Conservation (phyloP, 2,113 vertebrate genomes). For the Sphaerodactylus townsendi region DNA sequence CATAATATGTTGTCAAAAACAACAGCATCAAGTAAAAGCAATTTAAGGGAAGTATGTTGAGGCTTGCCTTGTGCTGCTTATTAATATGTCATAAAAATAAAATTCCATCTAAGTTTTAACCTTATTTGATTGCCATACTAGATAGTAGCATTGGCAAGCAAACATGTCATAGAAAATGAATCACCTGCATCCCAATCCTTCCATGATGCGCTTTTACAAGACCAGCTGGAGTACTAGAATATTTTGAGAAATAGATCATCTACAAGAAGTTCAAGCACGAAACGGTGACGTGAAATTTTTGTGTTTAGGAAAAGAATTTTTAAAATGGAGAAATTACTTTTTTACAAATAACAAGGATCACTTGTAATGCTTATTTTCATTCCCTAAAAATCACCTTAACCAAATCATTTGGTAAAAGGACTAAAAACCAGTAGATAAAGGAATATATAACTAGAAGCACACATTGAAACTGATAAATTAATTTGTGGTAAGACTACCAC, state of each 20-base stretch:
- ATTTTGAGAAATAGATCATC: neutral
- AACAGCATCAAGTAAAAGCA: neutral
- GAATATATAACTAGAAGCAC: neutral
- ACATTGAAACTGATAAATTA: neutral
- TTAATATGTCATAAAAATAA: constrained; percentile 2
- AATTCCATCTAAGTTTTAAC: neutral
- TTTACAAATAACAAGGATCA: neutral
- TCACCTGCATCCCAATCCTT: neutral
- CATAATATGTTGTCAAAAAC: neutral
- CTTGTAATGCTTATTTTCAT: neutral
- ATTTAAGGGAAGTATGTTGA: neutral
- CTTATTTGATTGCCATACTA: neutral
- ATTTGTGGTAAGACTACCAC: too few species aligned
- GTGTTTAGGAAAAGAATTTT: neutral
- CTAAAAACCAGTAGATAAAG: neutral
- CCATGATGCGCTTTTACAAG: neutral
- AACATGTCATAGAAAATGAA: neutral
- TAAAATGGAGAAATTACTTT: neutral
- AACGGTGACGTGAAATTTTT: neutral
- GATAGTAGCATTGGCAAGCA: neutral
- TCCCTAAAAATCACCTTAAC: neutral
- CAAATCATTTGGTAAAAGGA: too few species aligned
- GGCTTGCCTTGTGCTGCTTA: neutral
- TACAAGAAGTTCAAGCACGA: neutral
- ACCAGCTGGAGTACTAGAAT: neutral